Evolutionary conservation across 2,113 vertebrate genomes (phyloP).

Genomic region (Bufo gargarizans): DNA sequence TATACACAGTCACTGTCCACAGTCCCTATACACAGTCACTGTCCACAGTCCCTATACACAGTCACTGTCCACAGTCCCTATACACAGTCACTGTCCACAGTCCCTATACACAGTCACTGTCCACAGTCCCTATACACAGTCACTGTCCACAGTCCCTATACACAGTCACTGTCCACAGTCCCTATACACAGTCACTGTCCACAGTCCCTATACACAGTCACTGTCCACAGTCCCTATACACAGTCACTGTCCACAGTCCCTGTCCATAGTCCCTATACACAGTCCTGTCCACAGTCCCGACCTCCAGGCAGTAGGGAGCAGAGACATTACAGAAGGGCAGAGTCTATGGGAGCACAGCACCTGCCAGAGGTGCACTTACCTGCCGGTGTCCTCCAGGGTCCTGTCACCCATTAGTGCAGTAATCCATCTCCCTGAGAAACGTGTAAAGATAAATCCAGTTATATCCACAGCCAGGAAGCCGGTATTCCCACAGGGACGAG

Average conservation of each 20-base stretch:
- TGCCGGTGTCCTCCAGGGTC: background rate
- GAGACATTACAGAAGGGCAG: no score
- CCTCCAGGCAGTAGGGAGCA: no score
- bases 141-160: background rate
- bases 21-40: background rate
- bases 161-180: background rate
- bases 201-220: background rate
- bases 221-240: background rate
- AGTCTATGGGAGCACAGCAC: background rate
- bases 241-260: background rate
- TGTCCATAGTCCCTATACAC: no score
- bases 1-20: background rate
- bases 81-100: background rate
- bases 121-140: background rate
- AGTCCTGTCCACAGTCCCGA: background rate
- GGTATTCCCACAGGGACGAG: background rate
- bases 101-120: background rate
- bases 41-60: no score
- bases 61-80: no score
- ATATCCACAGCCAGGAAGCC: background rate
- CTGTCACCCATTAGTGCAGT: background rate
- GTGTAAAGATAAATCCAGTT: background rate
- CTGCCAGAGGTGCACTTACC: conserved; percentile 19
- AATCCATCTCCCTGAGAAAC: background rate
- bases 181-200: background rate